A percentile compares a stretch with the other conserved stretches of the same genome.
Conservation (phyloP, 2,797 vertebrate species). For the Hirundo rustica region DNA sequence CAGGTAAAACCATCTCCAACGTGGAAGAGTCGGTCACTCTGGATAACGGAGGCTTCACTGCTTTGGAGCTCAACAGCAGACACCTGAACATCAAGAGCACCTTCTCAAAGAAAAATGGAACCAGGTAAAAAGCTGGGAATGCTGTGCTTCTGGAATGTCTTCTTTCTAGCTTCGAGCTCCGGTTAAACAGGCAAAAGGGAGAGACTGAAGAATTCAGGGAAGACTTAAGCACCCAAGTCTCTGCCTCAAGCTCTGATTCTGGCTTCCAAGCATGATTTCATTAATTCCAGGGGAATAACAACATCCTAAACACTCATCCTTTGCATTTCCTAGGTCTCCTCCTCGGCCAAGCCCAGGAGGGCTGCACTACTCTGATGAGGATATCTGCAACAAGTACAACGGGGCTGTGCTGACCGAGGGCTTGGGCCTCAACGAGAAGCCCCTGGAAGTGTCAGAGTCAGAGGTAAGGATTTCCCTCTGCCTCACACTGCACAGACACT, state of each 20-base stretch:
- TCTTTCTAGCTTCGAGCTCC: background rate
- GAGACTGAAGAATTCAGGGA: background rate
- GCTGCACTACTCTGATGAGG: slow-evolving; percentile 94
- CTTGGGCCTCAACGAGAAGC: slow-evolving; percentile 86
- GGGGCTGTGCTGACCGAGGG: slow-evolving; percentile 88
- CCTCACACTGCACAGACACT: background rate
- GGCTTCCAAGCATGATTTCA: background rate
- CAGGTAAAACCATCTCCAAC: slow-evolving; percentile 86
- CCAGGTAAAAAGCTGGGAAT: slow-evolving; percentile 78
- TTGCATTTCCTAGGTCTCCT: slow-evolving; percentile 81
- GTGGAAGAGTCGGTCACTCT: slow-evolving; percentile 89
- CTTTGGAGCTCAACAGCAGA: slow-evolving; percentile 93
- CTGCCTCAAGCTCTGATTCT: background rate
- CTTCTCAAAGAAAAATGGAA: slow-evolving; percentile 93
- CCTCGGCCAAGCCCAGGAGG: slow-evolving; percentile 93
- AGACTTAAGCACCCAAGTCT: background rate
- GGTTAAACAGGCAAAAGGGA: background rate
- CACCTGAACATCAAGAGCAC: slow-evolving; percentile 89
- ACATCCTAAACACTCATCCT: background rate
- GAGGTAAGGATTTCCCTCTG: slow-evolving; percentile 79
- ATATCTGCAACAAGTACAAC: slow-evolving; percentile 93
- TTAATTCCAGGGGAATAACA: background rate
- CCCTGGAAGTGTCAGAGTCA: slow-evolving; percentile 87
- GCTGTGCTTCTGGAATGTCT: background rate
- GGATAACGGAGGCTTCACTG: slow-evolving; percentile 93